phyloP scores from a whole-genome alignment of 2,888 invertebrate species.

The Patella ulyssiponensis region DNA sequence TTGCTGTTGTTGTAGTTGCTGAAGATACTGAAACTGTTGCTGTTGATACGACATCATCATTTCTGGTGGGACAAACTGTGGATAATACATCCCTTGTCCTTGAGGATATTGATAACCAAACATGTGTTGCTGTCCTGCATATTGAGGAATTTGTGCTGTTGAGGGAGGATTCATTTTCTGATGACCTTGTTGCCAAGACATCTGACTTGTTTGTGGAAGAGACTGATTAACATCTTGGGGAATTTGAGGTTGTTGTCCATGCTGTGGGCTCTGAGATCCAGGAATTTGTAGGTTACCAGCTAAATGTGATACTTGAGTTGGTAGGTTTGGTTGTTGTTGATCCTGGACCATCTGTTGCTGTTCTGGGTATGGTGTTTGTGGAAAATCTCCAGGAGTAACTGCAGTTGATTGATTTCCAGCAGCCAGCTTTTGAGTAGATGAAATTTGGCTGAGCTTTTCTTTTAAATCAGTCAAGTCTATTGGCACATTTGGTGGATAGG shows the following conservation, averaged over 20 bases:
- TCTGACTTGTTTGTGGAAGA: not conserved
- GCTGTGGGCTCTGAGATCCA: not conserved
- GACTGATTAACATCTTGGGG: not conserved
- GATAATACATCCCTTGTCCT: not conserved
- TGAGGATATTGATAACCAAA: conserved; percentile 15
- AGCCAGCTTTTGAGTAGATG: conserved; percentile 39
- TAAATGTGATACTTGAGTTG: conserved; percentile 21
- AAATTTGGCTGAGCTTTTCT: conserved; percentile 55
- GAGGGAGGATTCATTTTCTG: conserved; percentile 39
- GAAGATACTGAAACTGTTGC: conserved; percentile 14
- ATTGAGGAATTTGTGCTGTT: conserved; percentile 35
- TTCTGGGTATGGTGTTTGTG: conserved; percentile 8
- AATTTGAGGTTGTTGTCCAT: not conserved
- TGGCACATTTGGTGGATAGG: conserved; percentile 48
- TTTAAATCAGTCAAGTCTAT: conserved; percentile 61
- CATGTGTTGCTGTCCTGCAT: conserved; percentile 26
- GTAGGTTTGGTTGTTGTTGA: not conserved
- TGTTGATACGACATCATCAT: conserved; percentile 35
- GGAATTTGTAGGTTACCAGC: conserved; percentile 11
- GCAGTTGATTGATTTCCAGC: conserved; percentile 25
- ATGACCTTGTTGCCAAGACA: conserved; percentile 24
- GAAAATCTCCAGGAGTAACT: conserved; percentile 24
- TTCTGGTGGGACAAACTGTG: conserved; percentile 22
- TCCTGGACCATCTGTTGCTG: conserved; percentile 15
- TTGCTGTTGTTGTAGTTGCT: conserved; percentile 27